Base-by-base conservation (phyloP, 2,888 invertebrate genomes). In the Tachystola acroxantha region DNA sequence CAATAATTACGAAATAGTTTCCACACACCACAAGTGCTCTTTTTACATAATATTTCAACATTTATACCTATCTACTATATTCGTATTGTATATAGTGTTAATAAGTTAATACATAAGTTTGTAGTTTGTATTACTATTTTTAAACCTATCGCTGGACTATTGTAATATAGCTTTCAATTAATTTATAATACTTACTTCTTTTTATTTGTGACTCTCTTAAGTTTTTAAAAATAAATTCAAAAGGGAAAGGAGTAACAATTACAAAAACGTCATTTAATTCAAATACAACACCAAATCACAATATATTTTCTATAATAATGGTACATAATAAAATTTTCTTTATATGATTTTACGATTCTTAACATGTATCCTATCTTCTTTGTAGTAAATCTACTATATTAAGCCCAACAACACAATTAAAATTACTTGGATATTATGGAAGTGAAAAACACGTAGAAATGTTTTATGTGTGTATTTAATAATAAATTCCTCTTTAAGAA, bases 231-330 rank as follows among this genome's bases (percentile, higher is more conserved):
- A 34, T 9, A 32, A 10, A 40, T 46, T 45, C 41, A 40, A 62
- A 49, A 76, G 81, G 85, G 80, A 81, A 80, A 82, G 84, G 85
- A 76, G 63, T 56, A 56, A 49, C 53, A 68, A 77, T 80, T 84
- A 82, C 64, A 84, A 85, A 73, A 82, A 85, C 79, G 52, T 81
- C 70, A 53, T 85, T 85, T 85, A 85, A 84, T 85, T 86, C 82
- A 81, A 80, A 79, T 85, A 86, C 85, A 86, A 86, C 86, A 86
- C 69, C 85, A 77, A 86, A 86, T 86, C 85, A 86, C 86, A 85
- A 80, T 86, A 85, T 86, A 86, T 86, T 84, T 82, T 79, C 75
- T 85, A 84, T 82, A 78, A 77, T 81, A 76, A 53, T 79, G 71
- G 57, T 80, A 81, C 79, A 81, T 71, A 70, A 75, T 76, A 77